These are phyloP conservation scores for Hylyphantes graminicola DNA, from an alignment of 1,140 invertebrate species.

Conservation along the genomic window DNA sequence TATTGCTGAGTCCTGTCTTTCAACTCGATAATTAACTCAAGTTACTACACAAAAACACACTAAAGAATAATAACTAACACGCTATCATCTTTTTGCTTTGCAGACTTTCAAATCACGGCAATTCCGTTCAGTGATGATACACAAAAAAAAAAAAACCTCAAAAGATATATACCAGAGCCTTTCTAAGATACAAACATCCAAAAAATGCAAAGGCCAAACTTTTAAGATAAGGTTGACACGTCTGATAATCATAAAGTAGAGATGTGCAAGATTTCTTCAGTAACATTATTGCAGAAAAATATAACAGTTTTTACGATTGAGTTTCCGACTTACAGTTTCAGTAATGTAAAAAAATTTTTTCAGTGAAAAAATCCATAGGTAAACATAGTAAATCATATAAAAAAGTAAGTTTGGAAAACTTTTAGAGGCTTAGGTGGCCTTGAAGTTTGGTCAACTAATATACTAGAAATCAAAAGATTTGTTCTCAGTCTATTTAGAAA, in stretches of 20 bases:
- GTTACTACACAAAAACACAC: background rate
- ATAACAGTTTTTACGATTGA: no score
- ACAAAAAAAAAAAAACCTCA: background rate
- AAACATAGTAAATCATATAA: no score
- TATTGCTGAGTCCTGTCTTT: constrained; percentile 21
- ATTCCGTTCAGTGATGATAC: constrained; percentile 15
- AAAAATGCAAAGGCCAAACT: background rate
- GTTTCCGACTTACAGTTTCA: no score
- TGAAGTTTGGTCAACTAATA: no score
- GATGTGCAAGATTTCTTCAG: no score
- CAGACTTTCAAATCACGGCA: background rate
- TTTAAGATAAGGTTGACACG: constrained; percentile 28
- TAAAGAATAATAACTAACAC: constrained; percentile 11
- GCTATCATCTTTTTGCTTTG: background rate
- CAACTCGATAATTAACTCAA: constrained; percentile 31
- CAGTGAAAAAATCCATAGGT: no score
- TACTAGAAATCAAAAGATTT: no score
- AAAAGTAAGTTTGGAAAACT: no score
- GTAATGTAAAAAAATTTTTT: no score
- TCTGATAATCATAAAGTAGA: background rate
- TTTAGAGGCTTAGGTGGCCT: no score
- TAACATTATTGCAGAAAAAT: no score
- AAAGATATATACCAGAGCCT: background rate
- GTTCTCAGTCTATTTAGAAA: no score
- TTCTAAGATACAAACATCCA: background rate